Conservation (phyloP, 2,797 vertebrate genomes). For the Iguana delicatissima region DNA sequence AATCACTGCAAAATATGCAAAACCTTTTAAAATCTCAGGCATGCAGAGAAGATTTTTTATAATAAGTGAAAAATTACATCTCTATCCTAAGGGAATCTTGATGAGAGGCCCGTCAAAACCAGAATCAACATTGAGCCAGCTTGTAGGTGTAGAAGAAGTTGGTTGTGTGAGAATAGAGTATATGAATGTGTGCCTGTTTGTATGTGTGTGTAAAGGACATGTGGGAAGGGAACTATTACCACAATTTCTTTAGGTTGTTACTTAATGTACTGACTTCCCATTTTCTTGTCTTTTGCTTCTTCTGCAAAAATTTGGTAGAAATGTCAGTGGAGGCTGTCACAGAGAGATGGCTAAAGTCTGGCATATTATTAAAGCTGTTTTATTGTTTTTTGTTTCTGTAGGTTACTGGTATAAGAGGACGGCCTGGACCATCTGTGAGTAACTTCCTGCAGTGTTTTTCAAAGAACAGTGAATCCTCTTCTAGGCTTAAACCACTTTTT, state of each 20-base stretch:
- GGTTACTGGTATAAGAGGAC: conserved; percentile 93
- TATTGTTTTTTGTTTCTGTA: conserved; percentile 62
- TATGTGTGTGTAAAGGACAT: not conserved
- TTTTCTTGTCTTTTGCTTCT: not conserved
- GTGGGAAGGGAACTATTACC: not conserved
- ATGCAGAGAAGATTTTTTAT: no score
- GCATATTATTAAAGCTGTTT: not conserved
- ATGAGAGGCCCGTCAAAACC: not conserved
- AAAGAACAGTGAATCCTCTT: not conserved
- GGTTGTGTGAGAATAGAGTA: no score
- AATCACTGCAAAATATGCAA: no score
- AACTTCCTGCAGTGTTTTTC: not conserved
- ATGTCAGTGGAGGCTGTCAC: not conserved
- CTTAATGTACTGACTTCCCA: not conserved
- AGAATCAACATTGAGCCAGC: not conserved
- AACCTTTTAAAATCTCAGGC: no score
- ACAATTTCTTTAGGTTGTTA: not conserved
- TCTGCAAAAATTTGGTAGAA: not conserved
- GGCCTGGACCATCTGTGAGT: conserved; percentile 92
- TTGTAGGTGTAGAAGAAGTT: not conserved
- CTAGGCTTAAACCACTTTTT: not conserved
- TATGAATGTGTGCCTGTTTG: not conserved
- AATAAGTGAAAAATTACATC: no score
- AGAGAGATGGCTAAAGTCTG: not conserved
- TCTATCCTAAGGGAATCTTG: not conserved